Conservation (phyloP, 2,888 invertebrate species). For the Andrena camellia region DNA sequence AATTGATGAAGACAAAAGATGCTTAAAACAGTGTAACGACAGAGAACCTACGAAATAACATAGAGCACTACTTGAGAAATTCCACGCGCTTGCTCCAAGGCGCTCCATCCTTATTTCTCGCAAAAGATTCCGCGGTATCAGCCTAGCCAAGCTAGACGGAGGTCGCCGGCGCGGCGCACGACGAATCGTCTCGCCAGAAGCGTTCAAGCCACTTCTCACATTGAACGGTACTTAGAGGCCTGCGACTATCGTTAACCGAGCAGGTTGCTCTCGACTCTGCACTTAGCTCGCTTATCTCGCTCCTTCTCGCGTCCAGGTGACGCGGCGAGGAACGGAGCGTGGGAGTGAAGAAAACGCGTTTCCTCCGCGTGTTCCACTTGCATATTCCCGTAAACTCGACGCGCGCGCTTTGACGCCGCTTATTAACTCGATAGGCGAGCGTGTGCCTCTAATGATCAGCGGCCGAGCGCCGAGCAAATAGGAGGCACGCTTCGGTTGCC, state of each 20-base stretch:
- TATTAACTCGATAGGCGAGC: conserved; percentile 60
- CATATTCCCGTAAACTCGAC: conserved; percentile 60
- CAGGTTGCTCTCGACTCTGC: conserved; percentile 56
- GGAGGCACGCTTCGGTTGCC: conserved; percentile 30
- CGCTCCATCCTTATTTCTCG: neutral
- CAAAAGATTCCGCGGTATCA: conserved; percentile 45
- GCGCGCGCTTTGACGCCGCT: conserved; percentile 39
- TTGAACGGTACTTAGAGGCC: conserved; percentile 54
- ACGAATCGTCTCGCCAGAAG: conserved; percentile 48
- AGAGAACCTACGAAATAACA: no score
- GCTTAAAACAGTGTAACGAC: no score
- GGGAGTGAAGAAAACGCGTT: conserved; percentile 68
- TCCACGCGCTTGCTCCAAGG: neutral
- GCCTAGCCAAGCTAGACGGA: conserved; percentile 48
- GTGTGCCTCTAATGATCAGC: conserved; percentile 59
- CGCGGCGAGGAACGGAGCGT: conserved; percentile 53
- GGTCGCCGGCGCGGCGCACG: conserved; percentile 48
- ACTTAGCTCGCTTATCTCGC: conserved; percentile 40
- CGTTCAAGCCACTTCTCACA: conserved; percentile 50
- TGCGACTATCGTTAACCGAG: conserved; percentile 54
- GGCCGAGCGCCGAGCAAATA: conserved; percentile 56
- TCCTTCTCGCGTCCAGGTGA: conserved; percentile 36
- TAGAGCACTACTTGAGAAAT: no score
- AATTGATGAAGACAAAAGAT: no score
- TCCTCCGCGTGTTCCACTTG: conserved; percentile 61